Base-by-base conservation (phyloP, 2,113 vertebrate genomes). In the Shinisaurus crocodilurus region DNA sequence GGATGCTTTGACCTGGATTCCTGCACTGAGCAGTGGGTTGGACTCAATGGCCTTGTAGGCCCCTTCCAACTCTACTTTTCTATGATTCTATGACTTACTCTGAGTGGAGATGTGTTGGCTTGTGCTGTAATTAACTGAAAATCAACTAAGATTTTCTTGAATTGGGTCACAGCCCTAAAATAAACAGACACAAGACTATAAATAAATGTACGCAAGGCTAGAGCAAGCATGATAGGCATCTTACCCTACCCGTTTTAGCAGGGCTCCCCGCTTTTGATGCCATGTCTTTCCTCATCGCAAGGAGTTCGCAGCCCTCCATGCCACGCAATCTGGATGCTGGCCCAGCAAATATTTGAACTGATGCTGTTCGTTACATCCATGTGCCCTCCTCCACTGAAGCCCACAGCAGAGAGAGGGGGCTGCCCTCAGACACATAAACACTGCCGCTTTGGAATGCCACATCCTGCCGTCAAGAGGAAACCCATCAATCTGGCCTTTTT, bases 381-480 rank as follows among this genome's bases (percentile, higher is more conserved):
- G 48, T 13, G 1, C 25, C 32, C 34, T 57, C 65, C 34, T 54
- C 10, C n/a, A 12, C 37, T 6, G 29, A 70, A 16, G 15, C 63
- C 34, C 60, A 81, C 29, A 69, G 40, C 43, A 50, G 32, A 69
- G 76, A 7, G 63, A 67, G 18, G 45, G 27, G 13, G 54, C 54
- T 48, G 37, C 12, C 29, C 29, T 25, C 8, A 7, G 34, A 13
- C 18, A 54, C 16, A 57, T 1, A 1, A 20, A 8, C 48, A 75
- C 12, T 2, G 63, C 12, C 20, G 18, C 63, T 37, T 48, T 34
- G 54, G 23, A 6, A 20, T n/a, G 20, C 43, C 60, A 67, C 60
- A 70, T 88, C 87, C 87, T 81, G 87, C 29, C 37, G 29, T 74
- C 74, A 10, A 32, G 9, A 50, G 74, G 82, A 85, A 79, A 82